A percentile compares a stretch with the other conserved stretches of the same genome.
These are phyloP conservation scores for Tyria jacobaeae DNA, from an alignment of 2,888 invertebrate genomes.

Conservation along the genomic window DNA sequence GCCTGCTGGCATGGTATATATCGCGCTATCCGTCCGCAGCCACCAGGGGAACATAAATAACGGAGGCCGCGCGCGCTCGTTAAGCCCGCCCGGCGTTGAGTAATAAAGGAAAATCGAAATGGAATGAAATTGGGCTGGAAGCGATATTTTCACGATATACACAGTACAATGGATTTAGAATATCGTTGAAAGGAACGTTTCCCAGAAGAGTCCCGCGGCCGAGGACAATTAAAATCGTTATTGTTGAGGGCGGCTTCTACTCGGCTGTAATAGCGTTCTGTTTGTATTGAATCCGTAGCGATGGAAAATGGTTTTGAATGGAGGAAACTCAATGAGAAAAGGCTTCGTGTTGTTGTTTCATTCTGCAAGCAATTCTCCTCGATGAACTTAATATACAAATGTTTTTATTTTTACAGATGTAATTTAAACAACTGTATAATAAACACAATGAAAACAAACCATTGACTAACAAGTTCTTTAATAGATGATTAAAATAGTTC, in stretches of 20 bases:
- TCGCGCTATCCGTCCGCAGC: slow-evolving; percentile 83
- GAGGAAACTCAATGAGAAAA: slow-evolving; percentile 71
- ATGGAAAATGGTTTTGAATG: slow-evolving; percentile 76
- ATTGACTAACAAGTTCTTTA: too few species aligned
- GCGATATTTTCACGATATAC: slow-evolving; percentile 83
- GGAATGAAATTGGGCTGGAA: slow-evolving; percentile 85
- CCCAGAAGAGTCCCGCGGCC: slow-evolving; percentile 70
- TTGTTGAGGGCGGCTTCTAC: slow-evolving; percentile 70
- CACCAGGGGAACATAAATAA: slow-evolving; percentile 86
- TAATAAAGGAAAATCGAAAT: slow-evolving; percentile 87
- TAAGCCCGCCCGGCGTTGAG: slow-evolving; percentile 84
- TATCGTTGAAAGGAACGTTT: slow-evolving; percentile 74
- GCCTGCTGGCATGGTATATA: slow-evolving; percentile 80
- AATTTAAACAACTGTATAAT: slow-evolving; percentile 72
- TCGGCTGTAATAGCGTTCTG: slow-evolving; percentile 68
- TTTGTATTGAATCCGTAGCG: slow-evolving; percentile 74
- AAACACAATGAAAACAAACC: slow-evolving; percentile 29
- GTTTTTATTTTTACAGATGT: slow-evolving; percentile 75
- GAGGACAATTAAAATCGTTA: slow-evolving; percentile 82
- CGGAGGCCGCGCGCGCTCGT: slow-evolving; percentile 82
- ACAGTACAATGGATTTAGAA: slow-evolving; percentile 80
- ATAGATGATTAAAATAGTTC: slow-evolving; percentile 46
- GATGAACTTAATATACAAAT: slow-evolving; percentile 70
- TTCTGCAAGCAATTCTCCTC: slow-evolving; percentile 64
- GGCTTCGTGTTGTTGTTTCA: slow-evolving; percentile 68